These are phyloP conservation scores for Candidula unifasciata DNA, from an alignment of 2,888 invertebrate genomes.

Conservation along the genomic window DNA sequence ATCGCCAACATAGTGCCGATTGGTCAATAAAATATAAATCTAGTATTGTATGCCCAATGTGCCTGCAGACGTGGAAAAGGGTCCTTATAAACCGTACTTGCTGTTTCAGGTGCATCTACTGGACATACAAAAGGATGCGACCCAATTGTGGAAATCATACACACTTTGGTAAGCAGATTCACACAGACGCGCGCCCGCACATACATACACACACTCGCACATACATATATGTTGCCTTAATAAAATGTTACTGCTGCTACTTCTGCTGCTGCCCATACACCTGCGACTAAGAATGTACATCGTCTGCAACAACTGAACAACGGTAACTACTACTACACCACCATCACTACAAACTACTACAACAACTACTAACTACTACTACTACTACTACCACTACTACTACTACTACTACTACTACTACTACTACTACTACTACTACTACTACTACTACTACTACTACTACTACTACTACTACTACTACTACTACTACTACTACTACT, in stretches of 20 bases:
- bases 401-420: background rate
- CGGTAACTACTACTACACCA: background rate
- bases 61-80: too few relatives aligned
- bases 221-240: too few relatives aligned
- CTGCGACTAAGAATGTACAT: background rate
- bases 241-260: background rate
- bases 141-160: constrained; percentile 41
- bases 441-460: background rate
- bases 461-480: constrained; percentile 1
- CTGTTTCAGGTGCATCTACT: constrained; percentile 22
- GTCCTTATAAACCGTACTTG: background rate
- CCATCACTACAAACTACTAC: background rate
- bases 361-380: constrained; percentile 3
- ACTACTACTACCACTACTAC: constrained; percentile 14
- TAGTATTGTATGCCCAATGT: too few relatives aligned
- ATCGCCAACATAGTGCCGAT: too few relatives aligned
- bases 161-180: constrained; percentile 38
- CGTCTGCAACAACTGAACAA: background rate
- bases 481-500: background rate
- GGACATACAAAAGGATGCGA: background rate
- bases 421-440: constrained; percentile 5
- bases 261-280: background rate
- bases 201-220: too few relatives aligned
- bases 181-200: too few relatives aligned
- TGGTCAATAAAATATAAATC: too few relatives aligned